Evolutionary conservation across 2,888 invertebrate genomes (phyloP), one percentile per base, ranked within the genome.

Genomic region (Leucophenga montana): DNA sequence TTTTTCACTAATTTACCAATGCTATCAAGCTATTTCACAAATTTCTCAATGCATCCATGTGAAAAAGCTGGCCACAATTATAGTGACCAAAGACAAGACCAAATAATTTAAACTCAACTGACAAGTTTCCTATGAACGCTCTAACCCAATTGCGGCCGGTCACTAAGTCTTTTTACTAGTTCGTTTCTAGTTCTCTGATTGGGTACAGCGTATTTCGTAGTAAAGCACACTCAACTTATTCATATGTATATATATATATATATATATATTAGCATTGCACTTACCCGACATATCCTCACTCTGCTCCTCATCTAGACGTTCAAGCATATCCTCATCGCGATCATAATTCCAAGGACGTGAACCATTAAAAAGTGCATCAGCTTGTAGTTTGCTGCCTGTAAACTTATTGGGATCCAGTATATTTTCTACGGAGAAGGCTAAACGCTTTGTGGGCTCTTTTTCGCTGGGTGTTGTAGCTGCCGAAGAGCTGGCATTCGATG

Each of bases 331-430:
- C 77, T 89, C 82, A 72, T 87, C 88, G 8, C 88, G 81, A 85
- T 90, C 82, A 82, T 89, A 85, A 89, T 89, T 79, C 90, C 92
- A 84, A 90, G 88, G 87, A 27, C 88, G 76, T 62, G 88, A 77
- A 85, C 89, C 77, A 3, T 85, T 85, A 16, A 81, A 83, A 11
- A 78, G 71, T 8, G 76, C 75, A 22, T 72, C 71, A 31, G 76
- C 85, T 54, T 78, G 75, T 75, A 69, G 61, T 71, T 86, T 82
- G 39, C 95, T 82, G 39, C 95, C 95, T 31, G 95, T 96, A 87
- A 96, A 96, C 90, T 96, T 96, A 82, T 93, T 96, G 3, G 96
- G 96, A 88, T 96, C 96, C 77, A 96, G 89, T 75, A 96, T 96
- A 85, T 96, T 96, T 89, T 96, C 96, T 22, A 96, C 96, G 5